Evolutionary conservation across 2,797 vertebrate genomes (phyloP).

Genomic region (Hirundo rustica): DNA sequence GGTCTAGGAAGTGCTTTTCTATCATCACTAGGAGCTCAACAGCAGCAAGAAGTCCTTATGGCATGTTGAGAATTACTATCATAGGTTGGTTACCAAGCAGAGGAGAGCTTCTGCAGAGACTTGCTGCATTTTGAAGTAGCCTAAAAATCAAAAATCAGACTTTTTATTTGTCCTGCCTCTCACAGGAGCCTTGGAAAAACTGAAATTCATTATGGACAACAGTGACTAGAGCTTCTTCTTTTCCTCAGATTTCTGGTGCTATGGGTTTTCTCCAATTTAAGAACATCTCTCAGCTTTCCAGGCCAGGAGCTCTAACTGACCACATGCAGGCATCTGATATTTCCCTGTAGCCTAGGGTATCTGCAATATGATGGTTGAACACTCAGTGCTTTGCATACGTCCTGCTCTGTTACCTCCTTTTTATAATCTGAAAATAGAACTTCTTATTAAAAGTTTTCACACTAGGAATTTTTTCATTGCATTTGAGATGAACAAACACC

Average conservation of each 20-base stretch:
- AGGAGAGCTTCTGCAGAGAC: background rate
- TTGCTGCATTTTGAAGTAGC: background rate
- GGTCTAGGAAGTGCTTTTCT: background rate
- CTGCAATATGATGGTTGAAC: background rate
- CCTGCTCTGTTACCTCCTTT: background rate
- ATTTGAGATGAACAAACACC: conserved; percentile 23
- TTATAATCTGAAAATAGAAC: background rate
- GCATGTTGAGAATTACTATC: background rate
- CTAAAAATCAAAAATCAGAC: background rate
- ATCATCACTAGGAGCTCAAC: background rate
- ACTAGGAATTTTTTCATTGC: conserved; percentile 20
- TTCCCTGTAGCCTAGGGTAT: background rate
- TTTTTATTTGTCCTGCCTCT: background rate
- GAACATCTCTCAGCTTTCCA: background rate
- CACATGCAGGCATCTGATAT: background rate
- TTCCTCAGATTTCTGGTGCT: background rate
- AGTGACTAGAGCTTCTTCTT: background rate
- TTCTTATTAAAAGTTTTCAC: conserved; percentile 16
- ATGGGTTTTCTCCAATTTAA: background rate
- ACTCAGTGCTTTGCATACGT: background rate
- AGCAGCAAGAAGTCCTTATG: background rate
- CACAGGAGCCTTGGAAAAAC: background rate
- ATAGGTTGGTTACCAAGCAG: background rate
- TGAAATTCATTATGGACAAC: background rate
- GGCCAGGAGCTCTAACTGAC: background rate